Evolutionary conservation across 2,888 invertebrate species (phyloP).

Genomic region (Oligia fasciuncula): DNA sequence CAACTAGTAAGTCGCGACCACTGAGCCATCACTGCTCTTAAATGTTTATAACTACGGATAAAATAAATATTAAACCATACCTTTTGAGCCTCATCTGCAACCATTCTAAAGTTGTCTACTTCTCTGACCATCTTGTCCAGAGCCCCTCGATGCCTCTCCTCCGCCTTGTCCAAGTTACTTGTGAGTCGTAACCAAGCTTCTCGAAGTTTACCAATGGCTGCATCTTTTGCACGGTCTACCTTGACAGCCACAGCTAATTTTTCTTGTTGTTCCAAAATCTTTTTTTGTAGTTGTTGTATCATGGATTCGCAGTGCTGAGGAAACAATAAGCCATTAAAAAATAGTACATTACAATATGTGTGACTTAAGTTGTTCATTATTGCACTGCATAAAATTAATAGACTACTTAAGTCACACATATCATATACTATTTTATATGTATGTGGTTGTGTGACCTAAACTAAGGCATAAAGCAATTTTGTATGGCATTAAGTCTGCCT

Average conservation of each 20-base stretch:
- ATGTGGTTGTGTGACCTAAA: no score
- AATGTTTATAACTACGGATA: background rate
- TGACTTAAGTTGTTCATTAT: background rate
- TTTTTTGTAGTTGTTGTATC: constrained; percentile 93
- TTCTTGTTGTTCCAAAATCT: constrained; percentile 94
- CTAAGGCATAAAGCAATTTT: no score
- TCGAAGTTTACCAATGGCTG: constrained; percentile 91
- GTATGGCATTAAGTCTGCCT: no score
- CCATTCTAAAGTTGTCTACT: constrained; percentile 85
- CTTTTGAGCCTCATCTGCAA: constrained; percentile 86
- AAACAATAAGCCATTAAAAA: constrained; percentile 10
- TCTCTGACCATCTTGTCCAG: constrained; percentile 87
- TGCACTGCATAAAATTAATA: background rate
- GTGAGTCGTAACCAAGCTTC: constrained; percentile 91
- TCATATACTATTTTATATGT: no score
- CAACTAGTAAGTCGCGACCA: background rate
- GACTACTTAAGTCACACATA: background rate
- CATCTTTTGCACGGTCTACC: constrained; percentile 94
- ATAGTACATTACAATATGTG: background rate
- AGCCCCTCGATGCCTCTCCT: constrained; percentile 86
- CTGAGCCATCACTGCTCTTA: background rate
- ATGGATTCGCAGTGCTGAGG: constrained; percentile 93
- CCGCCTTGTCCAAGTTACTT: constrained; percentile 83
- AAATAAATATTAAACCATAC: constrained; percentile 75
- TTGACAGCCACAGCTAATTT: constrained; percentile 94